phyloP scores from a whole-genome alignment of 2,113 vertebrate genomes.

The Choloepus hoffmanni region DNA sequence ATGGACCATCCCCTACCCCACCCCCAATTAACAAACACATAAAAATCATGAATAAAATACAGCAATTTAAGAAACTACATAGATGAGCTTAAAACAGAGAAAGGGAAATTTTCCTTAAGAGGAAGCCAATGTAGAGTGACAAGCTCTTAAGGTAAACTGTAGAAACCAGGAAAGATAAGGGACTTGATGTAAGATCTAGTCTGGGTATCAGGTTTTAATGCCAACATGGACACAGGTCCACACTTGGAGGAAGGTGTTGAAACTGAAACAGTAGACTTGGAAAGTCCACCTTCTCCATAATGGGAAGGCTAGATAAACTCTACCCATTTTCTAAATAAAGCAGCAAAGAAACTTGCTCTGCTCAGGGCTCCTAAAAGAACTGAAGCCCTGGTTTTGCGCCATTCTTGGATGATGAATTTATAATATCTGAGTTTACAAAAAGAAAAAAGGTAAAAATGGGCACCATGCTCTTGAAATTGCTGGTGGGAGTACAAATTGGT shows the following conservation, averaged over 20 bases:
- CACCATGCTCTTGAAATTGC: background rate
- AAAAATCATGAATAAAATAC: conserved; percentile 35
- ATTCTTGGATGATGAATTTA: background rate
- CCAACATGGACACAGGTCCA: background rate
- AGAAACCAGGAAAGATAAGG: background rate
- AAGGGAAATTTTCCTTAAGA: background rate
- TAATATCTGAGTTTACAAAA: background rate
- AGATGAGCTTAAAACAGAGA: background rate
- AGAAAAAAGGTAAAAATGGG: background rate
- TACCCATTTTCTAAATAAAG: background rate
- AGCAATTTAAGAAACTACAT: background rate
- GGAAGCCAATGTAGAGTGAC: background rate
- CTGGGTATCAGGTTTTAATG: background rate
- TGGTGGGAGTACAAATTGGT: background rate
- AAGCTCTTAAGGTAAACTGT: background rate
- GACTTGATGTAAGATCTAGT: background rate
- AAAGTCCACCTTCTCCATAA: background rate
- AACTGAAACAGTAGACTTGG: background rate
- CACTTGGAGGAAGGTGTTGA: background rate
- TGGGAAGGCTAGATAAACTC: background rate
- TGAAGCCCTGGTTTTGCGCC: background rate
- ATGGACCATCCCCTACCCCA: background rate
- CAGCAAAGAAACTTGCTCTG: background rate
- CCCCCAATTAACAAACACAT: conserved; percentile 50
- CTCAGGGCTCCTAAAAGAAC: background rate